Percentiles rank a stretch among this genome's conserved stretches.
These are phyloP conservation scores for Notothenia rossii DNA, from an alignment of 2,113 vertebrate species.

Conservation along the genomic window DNA sequence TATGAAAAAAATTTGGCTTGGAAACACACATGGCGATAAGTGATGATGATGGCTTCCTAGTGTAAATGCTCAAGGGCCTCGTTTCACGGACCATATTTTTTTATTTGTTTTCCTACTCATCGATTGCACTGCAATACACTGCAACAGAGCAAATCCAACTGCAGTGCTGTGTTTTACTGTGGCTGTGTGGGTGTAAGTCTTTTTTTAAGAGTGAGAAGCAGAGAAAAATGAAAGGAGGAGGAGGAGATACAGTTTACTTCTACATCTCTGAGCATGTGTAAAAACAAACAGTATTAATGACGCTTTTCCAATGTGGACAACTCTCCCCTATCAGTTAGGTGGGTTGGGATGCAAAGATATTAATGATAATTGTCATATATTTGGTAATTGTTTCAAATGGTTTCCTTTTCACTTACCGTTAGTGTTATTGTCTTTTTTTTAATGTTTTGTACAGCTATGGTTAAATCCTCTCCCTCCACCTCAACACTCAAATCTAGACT, in stretches of 20 bases:
- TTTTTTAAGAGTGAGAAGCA: constrained; percentile 70
- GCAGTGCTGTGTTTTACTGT: constrained; percentile 65
- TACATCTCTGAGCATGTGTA: constrained; percentile 60
- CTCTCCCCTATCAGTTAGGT: neutral
- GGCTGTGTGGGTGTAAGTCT: constrained; percentile 76
- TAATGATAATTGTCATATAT: no score
- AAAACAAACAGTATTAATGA: constrained; percentile 54
- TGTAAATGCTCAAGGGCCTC: constrained; percentile 55
- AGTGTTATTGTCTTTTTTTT: no score
- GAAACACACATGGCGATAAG: constrained; percentile 45
- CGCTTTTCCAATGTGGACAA: constrained; percentile 20
- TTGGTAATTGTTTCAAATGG: no score
- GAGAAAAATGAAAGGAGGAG: constrained; percentile 52
- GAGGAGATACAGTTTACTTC: constrained; percentile 50
- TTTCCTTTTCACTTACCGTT: no score
- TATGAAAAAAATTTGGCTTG: neutral
- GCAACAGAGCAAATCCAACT: constrained; percentile 68
- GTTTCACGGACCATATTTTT: constrained; percentile 62
- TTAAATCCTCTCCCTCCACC: neutral
- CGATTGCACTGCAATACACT: constrained; percentile 66
- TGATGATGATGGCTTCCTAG: constrained; percentile 48
- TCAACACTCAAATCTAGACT: neutral
- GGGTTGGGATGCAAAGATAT: no score
- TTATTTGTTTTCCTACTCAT: constrained; percentile 61
- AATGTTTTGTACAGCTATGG: neutral